Percentiles rank a stretch among this genome's conserved stretches.
Evolutionary conservation across 2,113 vertebrate genomes (phyloP).

Genomic region (Cavia aperea): DNA sequence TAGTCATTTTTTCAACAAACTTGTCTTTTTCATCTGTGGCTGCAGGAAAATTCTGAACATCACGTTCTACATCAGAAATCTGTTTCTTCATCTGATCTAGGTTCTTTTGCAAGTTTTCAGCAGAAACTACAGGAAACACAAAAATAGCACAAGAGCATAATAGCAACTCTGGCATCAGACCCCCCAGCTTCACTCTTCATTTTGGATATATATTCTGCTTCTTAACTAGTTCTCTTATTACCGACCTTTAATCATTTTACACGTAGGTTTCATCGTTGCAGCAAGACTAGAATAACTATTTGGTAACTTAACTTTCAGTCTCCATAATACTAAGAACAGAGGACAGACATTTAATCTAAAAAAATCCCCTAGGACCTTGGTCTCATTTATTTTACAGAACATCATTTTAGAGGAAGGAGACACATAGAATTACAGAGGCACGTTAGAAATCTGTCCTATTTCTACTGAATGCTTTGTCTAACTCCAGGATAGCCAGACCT

Average conservation of each 20-base stretch:
- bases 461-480: neutral
- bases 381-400: conserved; percentile 47
- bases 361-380: conserved; percentile 14
- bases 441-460: conserved; percentile 23
- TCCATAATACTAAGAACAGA: neutral
- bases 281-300: neutral
- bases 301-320: neutral
- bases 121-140: conserved; percentile 75
- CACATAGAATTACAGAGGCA: neutral
- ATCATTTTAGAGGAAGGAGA: neutral
- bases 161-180: neutral
- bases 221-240: neutral
- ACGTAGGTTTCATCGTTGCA: neutral
- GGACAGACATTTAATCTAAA: conserved; percentile 29
- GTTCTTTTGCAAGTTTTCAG: conserved; percentile 85
- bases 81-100: conserved; percentile 84
- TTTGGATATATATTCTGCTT: neutral
- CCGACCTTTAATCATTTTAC: neutral
- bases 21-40: conserved; percentile 80
- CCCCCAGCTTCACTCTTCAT: neutral
- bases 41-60: conserved; percentile 82
- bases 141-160: conserved; percentile 48
- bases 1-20: conserved; percentile 84
- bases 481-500: neutral
- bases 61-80: conserved; percentile 77